A percentile compares a stretch with the other conserved stretches of the same genome.
phyloP scores from a whole-genome alignment of 2,113 vertebrate genomes.

The Isichthys henryi region DNA sequence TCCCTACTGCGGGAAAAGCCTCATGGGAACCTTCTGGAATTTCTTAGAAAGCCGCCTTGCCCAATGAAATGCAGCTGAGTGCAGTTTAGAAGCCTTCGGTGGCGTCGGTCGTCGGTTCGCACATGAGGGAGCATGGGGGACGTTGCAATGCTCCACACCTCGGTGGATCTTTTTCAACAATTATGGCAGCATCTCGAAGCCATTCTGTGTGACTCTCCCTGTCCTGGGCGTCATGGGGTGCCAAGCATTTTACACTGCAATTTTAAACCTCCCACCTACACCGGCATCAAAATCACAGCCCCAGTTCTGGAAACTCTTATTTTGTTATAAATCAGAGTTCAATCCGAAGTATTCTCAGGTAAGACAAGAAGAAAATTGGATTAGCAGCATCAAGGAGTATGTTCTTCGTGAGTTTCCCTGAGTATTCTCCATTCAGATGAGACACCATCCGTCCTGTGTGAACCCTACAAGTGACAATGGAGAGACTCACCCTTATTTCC shows the following conservation, averaged over 20 bases:
- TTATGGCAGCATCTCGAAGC: neutral
- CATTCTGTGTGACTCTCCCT: neutral
- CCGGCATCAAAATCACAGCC: neutral
- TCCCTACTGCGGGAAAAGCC: neutral
- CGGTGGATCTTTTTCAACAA: neutral
- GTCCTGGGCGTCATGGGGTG: neutral
- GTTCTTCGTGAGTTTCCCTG: neutral
- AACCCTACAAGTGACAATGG: neutral
- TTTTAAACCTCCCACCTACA: neutral
- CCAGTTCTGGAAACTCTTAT: neutral
- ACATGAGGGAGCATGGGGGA: neutral
- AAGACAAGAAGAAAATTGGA: neutral
- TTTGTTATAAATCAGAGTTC: neutral
- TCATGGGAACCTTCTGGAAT: neutral
- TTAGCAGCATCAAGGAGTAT: neutral
- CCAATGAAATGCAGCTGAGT: neutral
- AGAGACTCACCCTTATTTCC: neutral
- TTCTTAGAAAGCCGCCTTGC: neutral
- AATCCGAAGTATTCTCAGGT: neutral
- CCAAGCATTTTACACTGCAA: neutral
- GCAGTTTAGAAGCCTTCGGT: neutral
- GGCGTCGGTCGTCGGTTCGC: neutral
- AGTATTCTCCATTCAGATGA: neutral
- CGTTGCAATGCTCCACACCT: neutral
- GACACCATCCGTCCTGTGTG: neutral